Base-by-base conservation (phyloP, 2,888 invertebrate genomes). In the Leptopilina drosophilae region DNA sequence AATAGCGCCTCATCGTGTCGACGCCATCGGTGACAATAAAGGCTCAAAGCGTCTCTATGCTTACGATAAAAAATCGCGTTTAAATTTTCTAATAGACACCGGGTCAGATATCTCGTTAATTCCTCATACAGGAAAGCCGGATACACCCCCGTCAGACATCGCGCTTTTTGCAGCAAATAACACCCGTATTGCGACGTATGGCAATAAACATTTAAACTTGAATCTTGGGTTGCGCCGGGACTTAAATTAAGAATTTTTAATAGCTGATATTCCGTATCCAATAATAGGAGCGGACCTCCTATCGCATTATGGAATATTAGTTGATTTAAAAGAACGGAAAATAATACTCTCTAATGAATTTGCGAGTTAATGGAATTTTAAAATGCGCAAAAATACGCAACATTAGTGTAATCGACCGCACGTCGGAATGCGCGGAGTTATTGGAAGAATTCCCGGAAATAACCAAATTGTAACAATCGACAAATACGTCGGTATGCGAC, bases 51-150 rank as follows among this genome's bases (percentile, higher is more conserved):
- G 81, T n/a, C 83, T 83, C 0, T 79, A 82, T n/a, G 42, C 84
- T 7, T 56, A 8, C 9, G 83, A 85, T 26, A 26, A 20, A 15
- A 15, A 9, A 20, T 78, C 64, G 9, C 46, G 62, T 5, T 7
- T 62, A 15, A 20, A 12, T 14, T 85, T 83, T 53, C 77, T 86
- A 3, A 76, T 86, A 3, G 85, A 86, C 20, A 80, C 77, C 79
- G 84, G 33, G 69, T 80, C 75, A 69, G 84, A 65, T 42, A 79
- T 64, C 56, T 76, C 62, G 0, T 46, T 26, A 2, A 73, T 42
- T 20, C 80, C 20, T 59, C 62, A 2, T 7, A 7, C 0, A 15
- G 62, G 62, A 62, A 9, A 62, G 7, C 6, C 7, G 6, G 1
- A 62, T 15, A 15, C n/a, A 7, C 62, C 15, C 62, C 62, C 20